Evolutionary conservation across 2,113 vertebrate genomes (phyloP).

Genomic region (Seriola aureovittata): DNA sequence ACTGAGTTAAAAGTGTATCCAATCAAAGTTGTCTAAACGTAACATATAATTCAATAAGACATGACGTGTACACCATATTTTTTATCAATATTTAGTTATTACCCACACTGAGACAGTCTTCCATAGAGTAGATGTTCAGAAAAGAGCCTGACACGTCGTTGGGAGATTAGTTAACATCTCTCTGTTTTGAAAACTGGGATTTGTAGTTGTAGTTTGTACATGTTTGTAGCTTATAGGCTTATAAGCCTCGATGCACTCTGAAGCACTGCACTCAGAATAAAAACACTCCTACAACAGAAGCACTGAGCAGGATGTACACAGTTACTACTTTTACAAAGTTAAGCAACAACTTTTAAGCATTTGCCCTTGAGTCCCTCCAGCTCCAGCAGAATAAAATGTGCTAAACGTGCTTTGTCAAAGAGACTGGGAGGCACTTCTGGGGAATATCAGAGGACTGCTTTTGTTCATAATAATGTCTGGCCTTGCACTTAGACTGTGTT

Average conservation of each 20-base stretch:
- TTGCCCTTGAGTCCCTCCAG: slow-evolving; percentile 17
- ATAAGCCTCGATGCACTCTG: background rate
- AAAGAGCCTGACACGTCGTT: too few relatives aligned
- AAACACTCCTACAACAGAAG: background rate
- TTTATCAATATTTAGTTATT: background rate
- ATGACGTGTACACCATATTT: too few relatives aligned
- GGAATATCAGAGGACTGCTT: slow-evolving; percentile 40
- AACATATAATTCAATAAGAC: too few relatives aligned
- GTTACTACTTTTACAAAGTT: slow-evolving; percentile 30
- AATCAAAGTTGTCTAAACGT: too few relatives aligned
- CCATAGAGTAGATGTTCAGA: background rate
- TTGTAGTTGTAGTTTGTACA: slow-evolving; percentile 9
- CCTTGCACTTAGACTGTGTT: slow-evolving; percentile 13
- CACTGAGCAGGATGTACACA: background rate
- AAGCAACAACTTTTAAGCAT: slow-evolving; percentile 25
- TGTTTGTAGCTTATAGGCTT: background rate
- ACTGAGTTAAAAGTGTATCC: too few relatives aligned
- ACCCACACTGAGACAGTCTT: background rate
- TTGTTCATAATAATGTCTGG: slow-evolving; percentile 55
- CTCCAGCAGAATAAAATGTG: slow-evolving; percentile 36
- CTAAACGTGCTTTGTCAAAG: slow-evolving; percentile 46
- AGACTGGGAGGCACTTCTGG: slow-evolving; percentile 41
- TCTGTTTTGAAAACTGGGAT: background rate
- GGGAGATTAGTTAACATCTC: background rate
- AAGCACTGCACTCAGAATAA: background rate